Percentiles rank a stretch among this genome's conserved stretches.
These are phyloP conservation scores for Meteorus cinctellus DNA, from an alignment of 2,888 invertebrate genomes.

Conservation along the genomic window DNA sequence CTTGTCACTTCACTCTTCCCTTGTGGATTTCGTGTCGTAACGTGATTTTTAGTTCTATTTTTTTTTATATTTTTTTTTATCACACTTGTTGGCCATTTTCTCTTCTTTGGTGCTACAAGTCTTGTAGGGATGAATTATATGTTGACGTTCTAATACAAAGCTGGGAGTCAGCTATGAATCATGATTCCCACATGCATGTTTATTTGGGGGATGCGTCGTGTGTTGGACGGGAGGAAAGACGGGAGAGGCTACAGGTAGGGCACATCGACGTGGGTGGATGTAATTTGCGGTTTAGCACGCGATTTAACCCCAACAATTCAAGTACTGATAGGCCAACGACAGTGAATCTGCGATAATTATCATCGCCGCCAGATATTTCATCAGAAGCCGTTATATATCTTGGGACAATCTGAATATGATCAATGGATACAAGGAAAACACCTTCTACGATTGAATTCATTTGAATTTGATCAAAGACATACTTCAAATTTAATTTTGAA, in stretches of 20 bases:
- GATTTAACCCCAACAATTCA: conserved; percentile 19
- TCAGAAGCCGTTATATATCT: neutral
- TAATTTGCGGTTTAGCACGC: conserved; percentile 29
- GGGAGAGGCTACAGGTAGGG: neutral
- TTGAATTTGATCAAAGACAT: no score
- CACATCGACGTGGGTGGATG: conserved; percentile 14
- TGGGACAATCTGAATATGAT: no score
- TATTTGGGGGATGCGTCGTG: neutral
- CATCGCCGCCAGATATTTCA: neutral
- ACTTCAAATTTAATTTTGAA: no score
- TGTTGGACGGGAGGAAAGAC: neutral
- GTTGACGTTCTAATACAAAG: conserved; percentile 9
- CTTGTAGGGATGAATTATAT: no score
- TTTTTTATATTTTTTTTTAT: neutral
- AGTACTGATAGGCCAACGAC: conserved; percentile 1
- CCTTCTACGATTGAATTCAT: no score
- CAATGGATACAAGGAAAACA: no score
- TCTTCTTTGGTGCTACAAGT: neutral
- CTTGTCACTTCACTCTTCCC: neutral
- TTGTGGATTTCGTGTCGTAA: neutral
- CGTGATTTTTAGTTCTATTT: conserved; percentile 7
- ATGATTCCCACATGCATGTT: neutral
- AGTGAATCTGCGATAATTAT: neutral
- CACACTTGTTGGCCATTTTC: neutral
- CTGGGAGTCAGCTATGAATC: neutral